Base-by-base conservation (phyloP, 2,113 vertebrate genomes). In the cattle (Bos taurus) region DNA sequence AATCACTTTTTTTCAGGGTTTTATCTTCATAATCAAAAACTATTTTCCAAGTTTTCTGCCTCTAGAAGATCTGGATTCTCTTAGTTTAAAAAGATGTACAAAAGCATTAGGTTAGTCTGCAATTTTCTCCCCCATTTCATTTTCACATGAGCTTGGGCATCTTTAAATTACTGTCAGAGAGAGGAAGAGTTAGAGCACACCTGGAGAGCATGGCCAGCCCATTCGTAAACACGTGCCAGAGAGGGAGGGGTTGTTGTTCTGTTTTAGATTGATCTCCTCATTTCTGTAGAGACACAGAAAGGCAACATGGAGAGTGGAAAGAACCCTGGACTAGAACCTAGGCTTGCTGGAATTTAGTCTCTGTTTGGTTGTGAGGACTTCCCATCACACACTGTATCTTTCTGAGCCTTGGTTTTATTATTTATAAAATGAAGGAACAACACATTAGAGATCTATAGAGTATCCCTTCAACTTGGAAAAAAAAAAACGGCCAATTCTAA, bases 331-430 rank as follows among this genome's bases (percentile, higher is more conserved):
- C 16, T 43, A 36, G 40, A 93, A 89, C 40, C 14, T 40, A 62
- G 23, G 43, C 46, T 67, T 71, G 9, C 8, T 82, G 67, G 54
- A 48, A 64, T 82, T 71, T 57, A 30, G 62, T 52, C 85, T 88
- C 36, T 23, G 10, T 67, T 90, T 67, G 56, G 30, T 54, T 93
- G 14, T 62, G 15, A 74, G 33, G 33, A 48, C 19, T 15, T 90
- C 5, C 25, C 21, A 62, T 80, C 60, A 57, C 1, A 74, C 6
- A 36, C 2, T 85, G 59, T 71, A 19, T 86, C 40, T 89, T 64
- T 78, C 30, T 62, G n/a, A 52, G 33, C 84, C 90, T 96, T 93
- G 33, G 26, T 46, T 96, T 97, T 95, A 90, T 77, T 82, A 71
- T 23, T 26, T 60, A 33, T 81, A 56, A 90, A 93, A 81, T 87